These are phyloP conservation scores for Campodea augens DNA, from an alignment of 1,140 invertebrate species.

Conservation along the genomic window DNA sequence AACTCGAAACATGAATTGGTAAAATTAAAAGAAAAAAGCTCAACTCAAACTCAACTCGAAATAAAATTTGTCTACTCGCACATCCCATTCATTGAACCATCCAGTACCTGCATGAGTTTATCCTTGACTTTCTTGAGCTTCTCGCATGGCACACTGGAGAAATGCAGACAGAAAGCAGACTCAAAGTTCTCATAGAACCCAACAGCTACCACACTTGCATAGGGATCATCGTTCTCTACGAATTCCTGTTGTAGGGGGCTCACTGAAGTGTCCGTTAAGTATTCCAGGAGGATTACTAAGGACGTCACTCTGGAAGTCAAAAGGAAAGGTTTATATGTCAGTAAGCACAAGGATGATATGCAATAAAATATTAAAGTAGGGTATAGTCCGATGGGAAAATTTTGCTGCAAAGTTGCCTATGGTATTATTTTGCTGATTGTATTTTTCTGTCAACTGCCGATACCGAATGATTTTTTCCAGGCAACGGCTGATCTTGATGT, in stretches of 20 bases:
- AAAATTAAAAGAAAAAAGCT: too few relatives aligned
- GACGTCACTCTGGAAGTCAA: slow-evolving; percentile 31
- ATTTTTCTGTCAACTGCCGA: too few relatives aligned
- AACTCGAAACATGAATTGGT: too few relatives aligned
- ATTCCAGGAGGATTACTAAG: slow-evolving; percentile 53
- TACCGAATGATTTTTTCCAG: too few relatives aligned
- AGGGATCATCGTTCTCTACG: slow-evolving; percentile 63
- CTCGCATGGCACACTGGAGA: slow-evolving; percentile 52
- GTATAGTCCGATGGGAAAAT: not conserved
- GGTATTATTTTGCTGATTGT: too few relatives aligned
- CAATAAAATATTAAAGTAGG: not conserved
- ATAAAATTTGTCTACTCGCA: too few relatives aligned
- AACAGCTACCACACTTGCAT: slow-evolving; percentile 57
- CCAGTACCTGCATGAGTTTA: slow-evolving; percentile 36
- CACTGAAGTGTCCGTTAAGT: slow-evolving; percentile 63
- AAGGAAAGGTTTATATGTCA: too few relatives aligned
- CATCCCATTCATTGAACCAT: too few relatives aligned
- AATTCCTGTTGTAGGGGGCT: slow-evolving; percentile 66
- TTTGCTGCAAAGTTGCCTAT: too few relatives aligned
- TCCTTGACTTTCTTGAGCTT: slow-evolving; percentile 42
- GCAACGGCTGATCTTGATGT: too few relatives aligned
- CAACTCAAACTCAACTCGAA: too few relatives aligned
- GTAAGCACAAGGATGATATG: too few relatives aligned
- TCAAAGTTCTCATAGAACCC: slow-evolving; percentile 55
- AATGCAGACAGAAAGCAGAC: slow-evolving; percentile 43